Percentiles rank a stretch among this genome's conserved stretches.
Evolutionary conservation across 2,888 invertebrate species (phyloP).

Genomic region (Protonemura montana): DNA sequence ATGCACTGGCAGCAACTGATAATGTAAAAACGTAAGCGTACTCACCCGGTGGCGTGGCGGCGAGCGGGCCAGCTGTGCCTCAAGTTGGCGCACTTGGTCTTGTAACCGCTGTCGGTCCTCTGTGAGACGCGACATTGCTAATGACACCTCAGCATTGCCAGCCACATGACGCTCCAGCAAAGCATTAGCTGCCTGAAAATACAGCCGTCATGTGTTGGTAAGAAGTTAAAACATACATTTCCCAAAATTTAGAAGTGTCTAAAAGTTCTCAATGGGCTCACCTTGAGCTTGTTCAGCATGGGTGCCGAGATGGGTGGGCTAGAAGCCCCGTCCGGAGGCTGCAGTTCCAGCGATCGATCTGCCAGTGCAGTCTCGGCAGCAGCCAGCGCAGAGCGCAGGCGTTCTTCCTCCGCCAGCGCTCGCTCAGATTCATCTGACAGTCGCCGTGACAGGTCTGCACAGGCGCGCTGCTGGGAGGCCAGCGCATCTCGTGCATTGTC

Average conservation of each 20-base stretch:
- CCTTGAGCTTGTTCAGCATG: conserved; percentile 35
- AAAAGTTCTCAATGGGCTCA: background rate
- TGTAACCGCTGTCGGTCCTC: conserved; percentile 63
- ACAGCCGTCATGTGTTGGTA: too few species aligned
- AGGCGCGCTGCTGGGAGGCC: background rate
- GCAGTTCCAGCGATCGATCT: conserved; percentile 22
- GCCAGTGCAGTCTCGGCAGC: background rate
- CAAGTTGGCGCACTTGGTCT: conserved; percentile 60
- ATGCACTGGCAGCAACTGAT: too few species aligned
- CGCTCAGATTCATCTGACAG: background rate
- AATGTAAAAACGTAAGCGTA: too few species aligned
- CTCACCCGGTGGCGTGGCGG: background rate
- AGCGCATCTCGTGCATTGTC: conserved; percentile 15
- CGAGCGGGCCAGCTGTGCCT: conserved; percentile 52
- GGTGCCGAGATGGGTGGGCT: conserved; percentile 13
- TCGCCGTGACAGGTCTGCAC: background rate
- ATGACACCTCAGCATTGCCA: conserved; percentile 64
- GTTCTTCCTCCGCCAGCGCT: conserved; percentile 10
- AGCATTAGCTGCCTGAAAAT: conserved; percentile 1
- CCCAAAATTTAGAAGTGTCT: too few species aligned
- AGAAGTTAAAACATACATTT: too few species aligned
- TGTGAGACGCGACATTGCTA: conserved; percentile 56
- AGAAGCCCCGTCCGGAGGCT: background rate
- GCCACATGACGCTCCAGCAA: conserved; percentile 57
- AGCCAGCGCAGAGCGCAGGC: background rate